Conservation (phyloP, 2,888 invertebrate species). For the Neelides folsomi region DNA sequence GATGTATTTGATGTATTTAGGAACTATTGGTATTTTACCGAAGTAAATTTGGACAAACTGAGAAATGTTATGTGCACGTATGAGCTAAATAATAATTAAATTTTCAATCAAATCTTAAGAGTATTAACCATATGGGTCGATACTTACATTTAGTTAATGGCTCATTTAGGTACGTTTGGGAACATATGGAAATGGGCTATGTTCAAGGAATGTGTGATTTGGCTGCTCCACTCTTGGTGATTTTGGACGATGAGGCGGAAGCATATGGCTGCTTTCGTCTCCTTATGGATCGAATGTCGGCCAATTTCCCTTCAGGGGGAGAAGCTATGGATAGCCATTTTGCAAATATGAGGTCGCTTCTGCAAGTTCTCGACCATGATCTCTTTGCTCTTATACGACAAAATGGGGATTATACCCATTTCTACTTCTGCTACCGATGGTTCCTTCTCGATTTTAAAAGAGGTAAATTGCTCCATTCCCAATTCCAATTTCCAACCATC, state of each 20-base stretch:
- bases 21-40: slow-evolving; percentile 83
- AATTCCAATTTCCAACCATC: neutral
- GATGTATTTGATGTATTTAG: too few species aligned
- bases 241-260: slow-evolving; percentile 79
- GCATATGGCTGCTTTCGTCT: slow-evolving; percentile 84
- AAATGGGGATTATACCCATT: slow-evolving; percentile 90
- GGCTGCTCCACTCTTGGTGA: slow-evolving; percentile 79
- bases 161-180: slow-evolving; percentile 85
- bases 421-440: slow-evolving; percentile 97
- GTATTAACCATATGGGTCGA: too few species aligned
- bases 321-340: slow-evolving; percentile 93
- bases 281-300: slow-evolving; percentile 77
- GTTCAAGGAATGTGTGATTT: slow-evolving; percentile 98
- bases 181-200: slow-evolving; percentile 83
- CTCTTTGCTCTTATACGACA: slow-evolving; percentile 88
- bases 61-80: slow-evolving; percentile 93
- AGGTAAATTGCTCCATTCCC: slow-evolving; percentile 37
- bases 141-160: slow-evolving; percentile 1
- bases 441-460: slow-evolving; percentile 91
- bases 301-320: slow-evolving; percentile 79
- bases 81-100: slow-evolving; percentile 37
- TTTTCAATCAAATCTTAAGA: too few species aligned
- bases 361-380: slow-evolving; percentile 78
- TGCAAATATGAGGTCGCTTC: slow-evolving; percentile 66
- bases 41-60: slow-evolving; percentile 77